Evolutionary conservation across 2,888 invertebrate species (phyloP).

Genomic region (Drosophila aldrichi): DNA sequence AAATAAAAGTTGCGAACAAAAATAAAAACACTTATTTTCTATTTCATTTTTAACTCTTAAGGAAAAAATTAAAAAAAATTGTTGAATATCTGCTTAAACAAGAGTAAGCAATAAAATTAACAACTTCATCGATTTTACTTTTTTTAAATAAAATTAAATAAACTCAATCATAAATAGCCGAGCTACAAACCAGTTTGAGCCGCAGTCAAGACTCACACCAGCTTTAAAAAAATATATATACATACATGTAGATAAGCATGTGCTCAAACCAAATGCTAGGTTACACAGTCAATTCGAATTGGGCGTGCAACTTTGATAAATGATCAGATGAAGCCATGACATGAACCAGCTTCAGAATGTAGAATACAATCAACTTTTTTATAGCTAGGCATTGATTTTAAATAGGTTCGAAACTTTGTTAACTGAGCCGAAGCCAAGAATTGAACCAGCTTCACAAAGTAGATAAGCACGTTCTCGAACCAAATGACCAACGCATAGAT

Average conservation of each 20-base stretch:
- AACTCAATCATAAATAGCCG: background rate
- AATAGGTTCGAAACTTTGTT: background rate
- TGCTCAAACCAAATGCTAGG: background rate
- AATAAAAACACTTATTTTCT: slow-evolving; percentile 3
- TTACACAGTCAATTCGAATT: background rate
- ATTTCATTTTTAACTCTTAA: background rate
- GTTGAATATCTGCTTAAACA: no score
- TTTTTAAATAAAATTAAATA: no score
- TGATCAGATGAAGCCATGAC: background rate
- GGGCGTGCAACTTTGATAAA: background rate
- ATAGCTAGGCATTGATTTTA: background rate
- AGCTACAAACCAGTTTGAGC: background rate
- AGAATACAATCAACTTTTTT: no score
- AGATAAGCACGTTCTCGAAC: background rate
- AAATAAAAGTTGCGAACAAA: slow-evolving; percentile 48
- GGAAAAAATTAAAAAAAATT: no score
- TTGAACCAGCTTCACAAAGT: no score
- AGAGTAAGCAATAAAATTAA: no score
- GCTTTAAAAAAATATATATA: no score
- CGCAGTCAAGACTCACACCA: background rate
- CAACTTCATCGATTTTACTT: no score
- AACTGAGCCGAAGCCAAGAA: background rate
- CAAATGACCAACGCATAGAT: background rate
- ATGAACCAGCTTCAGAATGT: background rate
- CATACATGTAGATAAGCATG: background rate